These are phyloP conservation scores for Phodopus roborovskii DNA, from an alignment of 2,113 vertebrate species.

Conservation along the genomic window DNA sequence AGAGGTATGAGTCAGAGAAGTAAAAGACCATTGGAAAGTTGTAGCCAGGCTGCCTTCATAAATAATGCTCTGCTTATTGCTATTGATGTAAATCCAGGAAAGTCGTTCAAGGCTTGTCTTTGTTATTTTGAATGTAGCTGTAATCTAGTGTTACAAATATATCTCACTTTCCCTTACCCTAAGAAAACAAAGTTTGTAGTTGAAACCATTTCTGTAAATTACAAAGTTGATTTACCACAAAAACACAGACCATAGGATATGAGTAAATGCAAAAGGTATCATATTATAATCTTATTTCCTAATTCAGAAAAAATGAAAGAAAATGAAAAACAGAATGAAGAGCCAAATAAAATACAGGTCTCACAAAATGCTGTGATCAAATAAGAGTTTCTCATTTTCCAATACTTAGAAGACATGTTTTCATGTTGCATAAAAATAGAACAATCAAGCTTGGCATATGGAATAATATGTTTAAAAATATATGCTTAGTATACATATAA, in stretches of 20 bases:
- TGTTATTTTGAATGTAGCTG: constrained; percentile 47
- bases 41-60: constrained; percentile 63
- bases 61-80: constrained; percentile 60
- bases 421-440: not conserved
- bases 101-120: constrained; percentile 65
- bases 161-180: not conserved
- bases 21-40: constrained; percentile 72
- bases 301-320: not conserved
- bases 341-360: not conserved
- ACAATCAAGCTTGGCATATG: not conserved
- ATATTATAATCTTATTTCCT: constrained; percentile 52
- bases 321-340: not conserved
- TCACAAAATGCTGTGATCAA: constrained; percentile 13
- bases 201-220: constrained; percentile 70
- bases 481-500: not conserved
- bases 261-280: constrained; percentile 27
- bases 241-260: constrained; percentile 41
- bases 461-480: not conserved
- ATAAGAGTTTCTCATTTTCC: not conserved
- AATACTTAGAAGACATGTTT: not conserved
- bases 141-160: not conserved
- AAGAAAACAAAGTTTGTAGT: constrained; percentile 53
- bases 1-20: constrained; percentile 47
- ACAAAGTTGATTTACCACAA: constrained; percentile 47
- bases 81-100: constrained; percentile 65